phyloP scores from a whole-genome alignment of 92 coral and sea anemone genomes.

The Heteractis magnifica region DNA sequence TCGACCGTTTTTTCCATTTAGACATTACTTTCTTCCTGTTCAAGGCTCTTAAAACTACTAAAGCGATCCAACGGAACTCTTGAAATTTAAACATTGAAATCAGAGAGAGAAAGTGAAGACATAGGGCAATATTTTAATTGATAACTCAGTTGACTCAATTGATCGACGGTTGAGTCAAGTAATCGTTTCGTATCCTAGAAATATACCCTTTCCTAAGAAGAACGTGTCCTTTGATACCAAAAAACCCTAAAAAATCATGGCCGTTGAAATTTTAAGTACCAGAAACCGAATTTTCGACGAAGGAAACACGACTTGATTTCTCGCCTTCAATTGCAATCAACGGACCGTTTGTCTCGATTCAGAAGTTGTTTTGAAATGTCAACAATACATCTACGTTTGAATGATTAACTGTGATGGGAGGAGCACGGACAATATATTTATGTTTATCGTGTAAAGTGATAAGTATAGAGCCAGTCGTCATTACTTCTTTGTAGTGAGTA shows the following conservation, averaged over 20 bases:
- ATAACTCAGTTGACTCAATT: constrained; percentile 34
- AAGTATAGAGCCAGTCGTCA: constrained; percentile 61
- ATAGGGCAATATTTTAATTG: constrained; percentile 40
- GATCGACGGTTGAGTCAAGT: constrained; percentile 49
- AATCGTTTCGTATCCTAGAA: constrained; percentile 74
- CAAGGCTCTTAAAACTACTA: constrained; percentile 20
- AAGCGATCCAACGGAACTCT: neutral
- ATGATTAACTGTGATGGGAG: constrained; percentile 35
- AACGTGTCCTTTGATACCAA: constrained; percentile 34
- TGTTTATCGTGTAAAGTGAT: constrained; percentile 72
- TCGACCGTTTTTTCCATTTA: constrained; percentile 1
- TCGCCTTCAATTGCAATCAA: constrained; percentile 18
- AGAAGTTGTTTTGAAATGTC: constrained; percentile 11
- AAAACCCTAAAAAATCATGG: constrained; percentile 9
- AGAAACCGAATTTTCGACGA: neutral
- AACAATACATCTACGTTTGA: constrained; percentile 15
- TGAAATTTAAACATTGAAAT: constrained; percentile 15
- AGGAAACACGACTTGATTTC: constrained; percentile 9
- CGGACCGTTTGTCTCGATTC: constrained; percentile 22
- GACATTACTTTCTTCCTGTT: constrained; percentile 10
- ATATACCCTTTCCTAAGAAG: constrained; percentile 45
- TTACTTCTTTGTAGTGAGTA: constrained; percentile 63
- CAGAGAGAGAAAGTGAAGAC: constrained; percentile 21
- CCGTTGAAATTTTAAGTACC: constrained; percentile 12
- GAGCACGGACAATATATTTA: constrained; percentile 52